Percentiles rank a stretch among this genome's conserved stretches.
These are phyloP conservation scores for Drosophila gunungcola DNA, from an alignment of 1,140 invertebrate genomes.

Conservation along the genomic window DNA sequence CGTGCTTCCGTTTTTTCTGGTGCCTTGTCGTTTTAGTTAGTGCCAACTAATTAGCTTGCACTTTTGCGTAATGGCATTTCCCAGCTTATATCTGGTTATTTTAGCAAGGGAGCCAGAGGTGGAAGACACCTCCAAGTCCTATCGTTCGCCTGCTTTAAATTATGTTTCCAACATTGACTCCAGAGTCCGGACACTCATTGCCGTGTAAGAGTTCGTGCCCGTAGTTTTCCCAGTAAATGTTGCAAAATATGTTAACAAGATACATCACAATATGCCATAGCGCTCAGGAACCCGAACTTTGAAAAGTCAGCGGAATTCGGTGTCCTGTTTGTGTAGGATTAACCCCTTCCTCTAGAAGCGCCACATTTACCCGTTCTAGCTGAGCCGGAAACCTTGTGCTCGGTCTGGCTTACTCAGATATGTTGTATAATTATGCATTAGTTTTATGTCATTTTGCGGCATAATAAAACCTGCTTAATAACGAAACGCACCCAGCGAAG, in stretches of 20 bases:
- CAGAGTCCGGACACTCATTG: background rate
- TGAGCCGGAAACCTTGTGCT: constrained; percentile 6
- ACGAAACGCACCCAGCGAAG: constrained; percentile 77
- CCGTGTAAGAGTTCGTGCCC: no score
- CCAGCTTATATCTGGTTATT: no score
- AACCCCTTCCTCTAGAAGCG: background rate
- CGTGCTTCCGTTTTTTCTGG: no score
- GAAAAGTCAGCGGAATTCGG: constrained; percentile 72
- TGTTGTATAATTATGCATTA: constrained; percentile 80
- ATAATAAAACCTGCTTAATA: constrained; percentile 80
- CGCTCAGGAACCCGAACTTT: constrained; percentile 40
- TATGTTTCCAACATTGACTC: background rate
- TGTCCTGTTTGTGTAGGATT: constrained; percentile 71
- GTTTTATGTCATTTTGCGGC: constrained; percentile 77
- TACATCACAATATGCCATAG: constrained; percentile 73
- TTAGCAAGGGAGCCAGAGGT: background rate
- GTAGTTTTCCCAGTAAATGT: constrained; percentile 35
- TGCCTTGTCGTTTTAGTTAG: background rate
- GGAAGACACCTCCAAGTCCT: no score
- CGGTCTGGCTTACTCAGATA: constrained; percentile 69
- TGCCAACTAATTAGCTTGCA: constrained; percentile 68
- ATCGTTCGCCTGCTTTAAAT: no score
- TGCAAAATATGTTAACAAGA: constrained; percentile 76
- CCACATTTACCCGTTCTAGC: constrained; percentile 9
- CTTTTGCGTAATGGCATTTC: constrained; percentile 30